These are phyloP conservation scores for Drosophila anomalata DNA, from an alignment of 2,888 invertebrate species.

Conservation along the genomic window DNA sequence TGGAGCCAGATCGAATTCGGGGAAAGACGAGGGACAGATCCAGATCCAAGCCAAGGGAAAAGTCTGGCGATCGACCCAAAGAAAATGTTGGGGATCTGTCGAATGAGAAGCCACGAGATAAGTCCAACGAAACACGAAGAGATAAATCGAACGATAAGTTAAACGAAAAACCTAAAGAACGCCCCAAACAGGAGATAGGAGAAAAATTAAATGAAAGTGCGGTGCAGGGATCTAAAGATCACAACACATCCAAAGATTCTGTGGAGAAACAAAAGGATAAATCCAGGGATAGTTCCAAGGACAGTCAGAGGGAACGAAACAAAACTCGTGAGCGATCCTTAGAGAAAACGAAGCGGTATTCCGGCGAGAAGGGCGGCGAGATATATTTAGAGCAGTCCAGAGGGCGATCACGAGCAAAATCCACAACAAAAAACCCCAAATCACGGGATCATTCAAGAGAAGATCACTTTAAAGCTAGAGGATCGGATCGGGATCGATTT, in stretches of 20 bases:
- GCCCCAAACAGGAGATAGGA: slow-evolving; percentile 8
- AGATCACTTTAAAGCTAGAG: neutral
- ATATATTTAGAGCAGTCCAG: slow-evolving; percentile 12
- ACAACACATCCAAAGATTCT: slow-evolving; percentile 1
- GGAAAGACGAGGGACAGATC: slow-evolving; percentile 13
- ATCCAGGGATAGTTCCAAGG: slow-evolving; percentile 20
- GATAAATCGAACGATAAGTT: neutral
- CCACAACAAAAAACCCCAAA: slow-evolving; percentile 7
- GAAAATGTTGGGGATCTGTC: neutral
- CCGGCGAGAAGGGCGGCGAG: slow-evolving; percentile 6
- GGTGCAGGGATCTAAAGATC: neutral
- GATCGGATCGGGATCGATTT: neutral
- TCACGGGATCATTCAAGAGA: slow-evolving; percentile 3
- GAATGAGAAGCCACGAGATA: neutral
- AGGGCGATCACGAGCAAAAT: slow-evolving; percentile 20
- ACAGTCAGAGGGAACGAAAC: neutral
- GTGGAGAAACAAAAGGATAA: slow-evolving; percentile 17
- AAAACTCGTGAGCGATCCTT: slow-evolving; percentile 12
- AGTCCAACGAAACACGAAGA: neutral
- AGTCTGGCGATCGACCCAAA: neutral
- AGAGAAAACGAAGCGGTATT: slow-evolving; percentile 8
- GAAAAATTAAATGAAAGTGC: slow-evolving; percentile 3
- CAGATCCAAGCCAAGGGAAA: slow-evolving; percentile 7
- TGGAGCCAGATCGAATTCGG: neutral
- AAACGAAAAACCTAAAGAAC: neutral